A percentile compares a stretch with the other conserved stretches of the same genome.
These are phyloP conservation scores for Ciconia nigra DNA, from an alignment of 2,797 vertebrate species.

Conservation along the genomic window DNA sequence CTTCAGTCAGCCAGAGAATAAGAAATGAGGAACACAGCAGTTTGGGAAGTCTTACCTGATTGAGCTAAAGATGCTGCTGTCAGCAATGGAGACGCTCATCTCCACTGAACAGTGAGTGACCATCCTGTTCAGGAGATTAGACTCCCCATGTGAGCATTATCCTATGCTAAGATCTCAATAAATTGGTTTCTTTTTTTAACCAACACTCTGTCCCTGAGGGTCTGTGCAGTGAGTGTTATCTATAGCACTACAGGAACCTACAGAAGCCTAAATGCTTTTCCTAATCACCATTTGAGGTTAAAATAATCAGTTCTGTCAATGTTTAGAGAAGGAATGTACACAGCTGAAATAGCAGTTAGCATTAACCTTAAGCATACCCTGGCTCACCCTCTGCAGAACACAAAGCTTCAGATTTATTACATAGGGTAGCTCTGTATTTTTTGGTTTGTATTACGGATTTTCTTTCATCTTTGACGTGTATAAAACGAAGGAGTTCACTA, in stretches of 20 bases:
- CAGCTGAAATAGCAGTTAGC: background rate
- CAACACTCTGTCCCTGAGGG: background rate
- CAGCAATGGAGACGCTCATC: background rate
- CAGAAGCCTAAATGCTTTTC: background rate
- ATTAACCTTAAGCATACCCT: background rate
- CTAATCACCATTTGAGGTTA: background rate
- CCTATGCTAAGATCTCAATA: background rate
- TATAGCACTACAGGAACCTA: background rate
- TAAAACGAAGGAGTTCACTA: background rate
- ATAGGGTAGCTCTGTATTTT: background rate
- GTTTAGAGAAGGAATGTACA: background rate
- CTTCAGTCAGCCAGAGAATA: background rate
- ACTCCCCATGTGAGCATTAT: accelerated
- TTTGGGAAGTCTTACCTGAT: background rate
- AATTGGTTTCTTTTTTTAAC: background rate
- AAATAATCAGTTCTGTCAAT: background rate
- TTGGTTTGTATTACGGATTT: background rate
- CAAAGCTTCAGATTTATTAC: background rate
- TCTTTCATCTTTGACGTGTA: background rate
- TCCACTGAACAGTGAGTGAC: background rate
- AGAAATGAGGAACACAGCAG: background rate
- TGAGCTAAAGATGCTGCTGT: background rate
- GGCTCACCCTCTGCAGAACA: background rate
- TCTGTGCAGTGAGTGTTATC: background rate
- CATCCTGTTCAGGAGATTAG: background rate